phyloP scores from a whole-genome alignment of 2,888 invertebrate species.

The Exocentrus adspersus region DNA sequence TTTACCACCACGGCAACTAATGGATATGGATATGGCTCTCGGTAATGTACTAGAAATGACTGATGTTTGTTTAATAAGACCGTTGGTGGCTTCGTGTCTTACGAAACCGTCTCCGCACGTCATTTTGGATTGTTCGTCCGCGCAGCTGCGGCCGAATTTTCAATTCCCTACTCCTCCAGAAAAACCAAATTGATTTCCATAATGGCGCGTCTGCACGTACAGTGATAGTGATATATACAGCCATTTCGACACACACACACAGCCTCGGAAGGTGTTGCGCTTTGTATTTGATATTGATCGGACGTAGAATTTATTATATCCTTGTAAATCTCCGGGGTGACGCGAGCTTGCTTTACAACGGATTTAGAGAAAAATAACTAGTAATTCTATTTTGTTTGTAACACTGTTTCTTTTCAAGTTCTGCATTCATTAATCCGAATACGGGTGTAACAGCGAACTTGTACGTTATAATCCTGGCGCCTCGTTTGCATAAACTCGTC shows the following conservation, averaged over 20 bases:
- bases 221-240: constrained; percentile 15
- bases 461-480: background rate
- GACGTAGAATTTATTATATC: background rate
- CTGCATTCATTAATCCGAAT: too few species aligned
- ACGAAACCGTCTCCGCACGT: background rate
- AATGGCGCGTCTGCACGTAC: constrained; percentile 17
- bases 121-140: background rate
- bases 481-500: background rate
- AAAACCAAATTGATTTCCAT: constrained; percentile 19
- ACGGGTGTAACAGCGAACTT: too few species aligned
- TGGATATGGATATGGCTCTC: constrained; percentile 1
- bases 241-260: background rate
- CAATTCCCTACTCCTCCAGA: constrained; percentile 3
- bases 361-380: too few species aligned
- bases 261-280: background rate
- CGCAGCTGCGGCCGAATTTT: constrained; percentile 14
- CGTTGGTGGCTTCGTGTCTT: background rate
- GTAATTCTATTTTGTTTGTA: too few species aligned
- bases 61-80: background rate
- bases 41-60: background rate
- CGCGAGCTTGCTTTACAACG: too few species aligned
- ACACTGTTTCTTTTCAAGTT: too few species aligned
- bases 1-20: background rate
- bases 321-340: background rate
- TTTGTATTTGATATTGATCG: background rate